These are phyloP conservation scores for Seriola quinqueradiata DNA, from an alignment of 2,113 vertebrate species.

Conservation along the genomic window DNA sequence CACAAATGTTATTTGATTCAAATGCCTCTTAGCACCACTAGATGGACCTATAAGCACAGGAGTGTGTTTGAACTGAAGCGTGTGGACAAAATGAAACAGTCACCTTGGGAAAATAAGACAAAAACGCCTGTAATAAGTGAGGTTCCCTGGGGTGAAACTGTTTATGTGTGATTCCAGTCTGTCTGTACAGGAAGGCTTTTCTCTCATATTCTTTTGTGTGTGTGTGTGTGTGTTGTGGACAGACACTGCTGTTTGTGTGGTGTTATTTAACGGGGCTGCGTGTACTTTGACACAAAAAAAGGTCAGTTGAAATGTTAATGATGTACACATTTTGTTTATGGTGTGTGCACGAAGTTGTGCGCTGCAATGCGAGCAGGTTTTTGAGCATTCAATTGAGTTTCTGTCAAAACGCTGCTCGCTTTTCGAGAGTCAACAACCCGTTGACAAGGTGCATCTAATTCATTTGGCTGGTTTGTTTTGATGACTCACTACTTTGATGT, in stretches of 20 bases:
- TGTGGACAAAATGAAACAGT: constrained; percentile 43
- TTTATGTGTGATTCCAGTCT: background rate
- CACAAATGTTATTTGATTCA: background rate
- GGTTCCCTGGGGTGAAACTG: constrained; percentile 15
- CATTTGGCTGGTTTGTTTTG: constrained; percentile 47
- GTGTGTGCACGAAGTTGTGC: background rate
- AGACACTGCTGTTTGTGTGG: constrained; percentile 11
- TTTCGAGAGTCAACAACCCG: constrained; percentile 31
- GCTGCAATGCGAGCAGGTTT: background rate
- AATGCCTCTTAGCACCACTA: constrained; percentile 41
- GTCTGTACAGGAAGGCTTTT: background rate
- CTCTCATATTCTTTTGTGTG: background rate
- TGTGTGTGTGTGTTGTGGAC: background rate
- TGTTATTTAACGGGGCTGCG: background rate
- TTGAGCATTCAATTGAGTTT: constrained; percentile 21
- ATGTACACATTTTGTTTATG: constrained; percentile 18
- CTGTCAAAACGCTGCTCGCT: constrained; percentile 47
- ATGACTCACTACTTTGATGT: constrained; percentile 65
- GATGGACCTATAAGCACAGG: constrained; percentile 54
- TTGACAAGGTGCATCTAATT: constrained; percentile 53
- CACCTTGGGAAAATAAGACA: constrained; percentile 42
- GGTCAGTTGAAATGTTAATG: constrained; percentile 74
- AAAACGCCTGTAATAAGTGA: constrained; percentile 18
- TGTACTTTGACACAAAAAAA: constrained; percentile 56
- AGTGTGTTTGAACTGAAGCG: background rate